Evolutionary conservation across 2,888 invertebrate genomes (phyloP).

Genomic region (Drosophila nr. perissopoda): DNA sequence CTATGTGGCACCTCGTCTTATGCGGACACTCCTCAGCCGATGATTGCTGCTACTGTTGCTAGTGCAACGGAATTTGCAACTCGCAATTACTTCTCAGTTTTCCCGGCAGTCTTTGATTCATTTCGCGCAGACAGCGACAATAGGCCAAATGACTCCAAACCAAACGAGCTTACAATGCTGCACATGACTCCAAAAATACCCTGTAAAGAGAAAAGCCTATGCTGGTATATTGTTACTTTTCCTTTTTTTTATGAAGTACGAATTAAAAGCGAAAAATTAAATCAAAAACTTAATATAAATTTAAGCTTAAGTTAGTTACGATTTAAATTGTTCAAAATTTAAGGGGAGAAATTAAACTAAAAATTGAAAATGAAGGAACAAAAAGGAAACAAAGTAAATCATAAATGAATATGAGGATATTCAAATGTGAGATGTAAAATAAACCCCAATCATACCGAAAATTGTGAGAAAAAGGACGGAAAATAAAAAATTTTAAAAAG

Average conservation of each 20-base stretch:
- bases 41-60: constrained; percentile 14
- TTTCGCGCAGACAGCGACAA: constrained; percentile 82
- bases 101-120: constrained; percentile 75
- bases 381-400: no score
- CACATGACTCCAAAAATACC: background rate
- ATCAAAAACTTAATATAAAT: no score
- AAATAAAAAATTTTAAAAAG: no score
- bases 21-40: constrained; percentile 44
- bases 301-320: no score
- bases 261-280: no score
- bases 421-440: no score
- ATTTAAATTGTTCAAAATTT: no score
- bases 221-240: background rate
- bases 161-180: background rate
- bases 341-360: no score
- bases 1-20: constrained; percentile 39
- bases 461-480: rapidly evolving
- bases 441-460: no score
- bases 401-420: no score
- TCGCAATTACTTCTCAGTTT: constrained; percentile 44
- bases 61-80: constrained; percentile 36
- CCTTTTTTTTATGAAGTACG: no score
- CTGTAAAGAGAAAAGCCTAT: background rate
- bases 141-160: constrained; percentile 73
- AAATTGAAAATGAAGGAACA: no score